Evolutionary conservation across 1,140 invertebrate species (phyloP).

Genomic region (Lepidurus packardi): DNA sequence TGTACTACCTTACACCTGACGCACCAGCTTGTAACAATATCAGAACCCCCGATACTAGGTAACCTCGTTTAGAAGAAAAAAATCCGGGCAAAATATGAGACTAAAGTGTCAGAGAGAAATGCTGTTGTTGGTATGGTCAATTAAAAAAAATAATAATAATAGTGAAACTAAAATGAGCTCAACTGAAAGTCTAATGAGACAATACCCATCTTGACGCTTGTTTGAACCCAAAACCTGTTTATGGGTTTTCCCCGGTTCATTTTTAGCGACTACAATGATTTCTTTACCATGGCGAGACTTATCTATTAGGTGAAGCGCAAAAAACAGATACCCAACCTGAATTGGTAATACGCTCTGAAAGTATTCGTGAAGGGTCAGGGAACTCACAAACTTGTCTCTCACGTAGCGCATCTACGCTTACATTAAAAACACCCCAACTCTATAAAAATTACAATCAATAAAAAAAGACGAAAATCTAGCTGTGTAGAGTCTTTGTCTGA

Average conservation of each 20-base stretch:
- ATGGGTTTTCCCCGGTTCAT: neutral
- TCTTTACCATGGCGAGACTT: neutral
- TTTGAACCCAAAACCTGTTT: neutral
- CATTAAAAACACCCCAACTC: neutral
- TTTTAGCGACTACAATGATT: neutral
- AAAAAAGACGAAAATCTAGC: neutral
- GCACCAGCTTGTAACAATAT: constrained; percentile 8
- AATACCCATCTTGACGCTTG: neutral
- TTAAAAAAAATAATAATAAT: neutral
- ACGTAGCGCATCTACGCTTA: neutral
- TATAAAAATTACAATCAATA: neutral
- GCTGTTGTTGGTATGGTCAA: neutral
- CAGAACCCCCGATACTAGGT: neutral
- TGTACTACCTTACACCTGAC: neutral
- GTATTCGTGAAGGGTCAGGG: neutral
- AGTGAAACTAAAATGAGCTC: neutral
- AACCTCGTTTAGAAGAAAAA: no score
- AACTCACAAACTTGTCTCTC: neutral
- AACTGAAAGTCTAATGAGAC: neutral
- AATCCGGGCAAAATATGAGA: no score
- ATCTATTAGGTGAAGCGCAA: neutral
- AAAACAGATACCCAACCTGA: neutral
- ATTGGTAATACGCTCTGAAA: neutral
- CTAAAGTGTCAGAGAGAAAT: neutral
- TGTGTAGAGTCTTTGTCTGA: neutral